Base-by-base conservation (phyloP, 2,113 vertebrate species). In the Perccottus glenii region DNA sequence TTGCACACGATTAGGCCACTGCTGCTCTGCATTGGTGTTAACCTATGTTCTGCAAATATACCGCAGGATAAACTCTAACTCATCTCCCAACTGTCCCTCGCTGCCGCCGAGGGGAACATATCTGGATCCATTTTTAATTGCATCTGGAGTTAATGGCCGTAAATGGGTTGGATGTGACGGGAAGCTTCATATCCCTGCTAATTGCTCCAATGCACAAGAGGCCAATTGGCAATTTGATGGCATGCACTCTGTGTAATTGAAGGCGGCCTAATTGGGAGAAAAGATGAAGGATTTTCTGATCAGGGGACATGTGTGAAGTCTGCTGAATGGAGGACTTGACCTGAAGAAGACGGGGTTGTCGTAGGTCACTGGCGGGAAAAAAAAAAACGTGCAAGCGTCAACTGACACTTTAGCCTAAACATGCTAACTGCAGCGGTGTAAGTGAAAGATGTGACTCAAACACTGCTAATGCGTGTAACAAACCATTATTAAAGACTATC, bases 201-300 rank as follows among this genome's bases (percentile, higher is more conserved):
- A 89, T 86, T 89, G 78, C 81, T 66, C 50, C 55, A 82, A 90
- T 89, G 84, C 88, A 84, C 86, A 77, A 67, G 87, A 86, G 89
- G 83, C 69, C 84, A 86, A 88, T 87, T 82, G 87, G 52, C 82
- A 75, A 67, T 89, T 83, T 89, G 81, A 86, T 78, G 74, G 68
- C 72, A 47, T 10, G 75, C 59, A 62, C 75, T 73, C 38, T 62
- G 79, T 80, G 73, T 80, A 85, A 88, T 85, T 83, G 83, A 80
- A 84, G 83, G 79, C 8, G 58, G 57, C 52, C 47, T 85, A 87
- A 87, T 85, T 88, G 85, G 82, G 75, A 58, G 73, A 77, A 62
- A 64, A 77, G 73, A 78, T 85, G 77, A 74, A 83, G 60, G 72
- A 52, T 73, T 1, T 6, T 67, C 19, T 53, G 77, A 75, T 78